A percentile compares a stretch with the other conserved stretches of the same genome.
Conservation (phyloP, 2,888 invertebrate species). For the Agrilus mali region DNA sequence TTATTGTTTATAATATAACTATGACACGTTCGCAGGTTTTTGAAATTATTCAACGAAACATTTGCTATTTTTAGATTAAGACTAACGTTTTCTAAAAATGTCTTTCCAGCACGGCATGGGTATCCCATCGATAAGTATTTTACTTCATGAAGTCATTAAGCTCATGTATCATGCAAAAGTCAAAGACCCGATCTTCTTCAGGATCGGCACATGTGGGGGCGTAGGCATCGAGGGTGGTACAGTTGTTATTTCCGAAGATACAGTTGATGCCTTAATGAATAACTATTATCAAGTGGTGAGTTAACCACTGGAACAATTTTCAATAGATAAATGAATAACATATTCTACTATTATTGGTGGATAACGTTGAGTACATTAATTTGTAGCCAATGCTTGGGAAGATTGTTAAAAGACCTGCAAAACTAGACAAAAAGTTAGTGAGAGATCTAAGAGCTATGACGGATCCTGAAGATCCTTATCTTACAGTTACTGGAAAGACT, state of each 20-base stretch:
- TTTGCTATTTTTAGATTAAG: not conserved
- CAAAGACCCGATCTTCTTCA: constrained; percentile 80
- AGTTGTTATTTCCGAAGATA: constrained; percentile 85
- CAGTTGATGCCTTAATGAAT: constrained; percentile 75
- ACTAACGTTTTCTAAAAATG: not conserved
- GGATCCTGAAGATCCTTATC: constrained; percentile 69
- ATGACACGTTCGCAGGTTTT: too few species aligned
- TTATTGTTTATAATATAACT: too few species aligned
- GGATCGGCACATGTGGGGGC: constrained; percentile 90
- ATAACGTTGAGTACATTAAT: not conserved
- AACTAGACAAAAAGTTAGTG: constrained; percentile 68
- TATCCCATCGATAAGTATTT: constrained; percentile 87
- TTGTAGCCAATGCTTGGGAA: constrained; percentile 76
- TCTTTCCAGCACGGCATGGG: constrained; percentile 91
- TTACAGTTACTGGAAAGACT: constrained; percentile 81
- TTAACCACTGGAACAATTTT: constrained; percentile 8
- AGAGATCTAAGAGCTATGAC: constrained; percentile 67
- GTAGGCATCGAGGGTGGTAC: constrained; percentile 87
- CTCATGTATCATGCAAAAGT: constrained; percentile 87
- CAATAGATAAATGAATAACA: not conserved
- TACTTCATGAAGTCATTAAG: constrained; percentile 93
- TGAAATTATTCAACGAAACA: too few species aligned
- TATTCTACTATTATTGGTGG: not conserved
- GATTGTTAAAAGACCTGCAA: constrained; percentile 65
- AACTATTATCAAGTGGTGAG: constrained; percentile 74